phyloP scores from a whole-genome alignment of 2,888 invertebrate species.

The Nemoura dubitans region DNA sequence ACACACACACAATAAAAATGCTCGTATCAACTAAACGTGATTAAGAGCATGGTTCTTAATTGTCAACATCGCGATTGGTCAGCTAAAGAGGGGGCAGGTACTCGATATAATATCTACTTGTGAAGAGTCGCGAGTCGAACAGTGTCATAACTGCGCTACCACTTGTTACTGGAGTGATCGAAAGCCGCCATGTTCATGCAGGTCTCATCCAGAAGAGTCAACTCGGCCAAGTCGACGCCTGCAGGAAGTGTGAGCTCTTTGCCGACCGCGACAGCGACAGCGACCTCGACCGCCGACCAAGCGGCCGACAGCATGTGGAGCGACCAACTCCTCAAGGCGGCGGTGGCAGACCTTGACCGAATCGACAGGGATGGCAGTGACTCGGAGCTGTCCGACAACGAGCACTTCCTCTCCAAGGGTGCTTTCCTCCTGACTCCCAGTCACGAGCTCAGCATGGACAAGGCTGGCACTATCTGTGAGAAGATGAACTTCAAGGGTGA shows the following conservation, averaged over 20 bases:
- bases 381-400: slow-evolving; percentile 79
- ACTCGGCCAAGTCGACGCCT: slow-evolving; percentile 5
- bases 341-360: slow-evolving; percentile 63
- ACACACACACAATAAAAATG: background rate
- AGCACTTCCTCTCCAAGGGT: slow-evolving; percentile 77
- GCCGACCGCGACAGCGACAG: slow-evolving; percentile 22
- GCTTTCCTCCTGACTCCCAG: slow-evolving; percentile 87
- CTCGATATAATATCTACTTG: background rate
- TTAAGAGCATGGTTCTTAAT: background rate
- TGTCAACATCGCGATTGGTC: background rate
- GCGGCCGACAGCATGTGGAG: slow-evolving; percentile 55
- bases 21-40: background rate
- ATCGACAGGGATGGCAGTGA: slow-evolving; percentile 80
- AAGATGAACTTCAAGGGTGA: slow-evolving; percentile 76
- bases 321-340: slow-evolving; percentile 66
- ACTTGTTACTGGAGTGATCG: background rate
- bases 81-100: background rate
- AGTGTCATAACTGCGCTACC: background rate
- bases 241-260: background rate
- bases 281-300: slow-evolving; percentile 38
- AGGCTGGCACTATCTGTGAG: slow-evolving; percentile 85
- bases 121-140: background rate
- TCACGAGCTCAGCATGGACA: slow-evolving; percentile 86
- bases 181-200: background rate
- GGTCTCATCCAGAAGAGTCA: background rate